Evolutionary conservation across 2,113 vertebrate genomes (phyloP).

Genomic region (Charina bottae): DNA sequence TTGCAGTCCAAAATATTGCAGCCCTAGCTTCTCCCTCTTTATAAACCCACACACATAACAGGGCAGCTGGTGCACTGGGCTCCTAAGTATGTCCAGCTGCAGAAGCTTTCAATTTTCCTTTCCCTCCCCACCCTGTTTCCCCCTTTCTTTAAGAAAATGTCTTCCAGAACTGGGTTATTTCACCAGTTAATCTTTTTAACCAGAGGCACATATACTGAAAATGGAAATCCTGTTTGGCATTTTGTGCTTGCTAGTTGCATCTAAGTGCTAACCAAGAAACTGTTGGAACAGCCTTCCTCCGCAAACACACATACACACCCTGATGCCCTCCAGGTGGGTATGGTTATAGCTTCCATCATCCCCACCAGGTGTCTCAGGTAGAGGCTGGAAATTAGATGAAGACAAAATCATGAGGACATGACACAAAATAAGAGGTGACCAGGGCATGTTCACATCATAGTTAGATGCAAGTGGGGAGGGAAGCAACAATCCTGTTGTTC

Average conservation of each 20-base stretch:
- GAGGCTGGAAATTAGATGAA: background rate
- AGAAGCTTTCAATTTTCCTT: constrained; percentile 38
- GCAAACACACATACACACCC: background rate
- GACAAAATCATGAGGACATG: background rate
- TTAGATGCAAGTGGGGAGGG: background rate
- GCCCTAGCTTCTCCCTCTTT: background rate
- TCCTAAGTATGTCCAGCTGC: constrained; percentile 48
- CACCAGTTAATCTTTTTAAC: constrained; percentile 62
- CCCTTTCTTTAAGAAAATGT: constrained; percentile 56
- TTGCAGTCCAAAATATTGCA: background rate
- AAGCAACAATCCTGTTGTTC: background rate
- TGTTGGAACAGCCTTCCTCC: background rate
- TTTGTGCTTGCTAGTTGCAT: background rate
- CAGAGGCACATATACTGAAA: constrained; percentile 49
- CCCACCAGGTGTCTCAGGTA: background rate
- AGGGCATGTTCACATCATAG: background rate
- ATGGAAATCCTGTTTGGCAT: constrained; percentile 53
- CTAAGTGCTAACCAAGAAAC: background rate
- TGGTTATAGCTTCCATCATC: background rate
- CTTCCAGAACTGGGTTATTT: constrained; percentile 58
- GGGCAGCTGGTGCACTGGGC: constrained; percentile 37
- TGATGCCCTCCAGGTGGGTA: background rate
- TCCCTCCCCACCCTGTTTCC: background rate
- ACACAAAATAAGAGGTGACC: background rate
- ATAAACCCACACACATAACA: constrained; percentile 20